A percentile compares a stretch with the other conserved stretches of the same genome.
Conservation (phyloP, 2,113 vertebrate genomes). For the Aptenodytes patagonicus region DNA sequence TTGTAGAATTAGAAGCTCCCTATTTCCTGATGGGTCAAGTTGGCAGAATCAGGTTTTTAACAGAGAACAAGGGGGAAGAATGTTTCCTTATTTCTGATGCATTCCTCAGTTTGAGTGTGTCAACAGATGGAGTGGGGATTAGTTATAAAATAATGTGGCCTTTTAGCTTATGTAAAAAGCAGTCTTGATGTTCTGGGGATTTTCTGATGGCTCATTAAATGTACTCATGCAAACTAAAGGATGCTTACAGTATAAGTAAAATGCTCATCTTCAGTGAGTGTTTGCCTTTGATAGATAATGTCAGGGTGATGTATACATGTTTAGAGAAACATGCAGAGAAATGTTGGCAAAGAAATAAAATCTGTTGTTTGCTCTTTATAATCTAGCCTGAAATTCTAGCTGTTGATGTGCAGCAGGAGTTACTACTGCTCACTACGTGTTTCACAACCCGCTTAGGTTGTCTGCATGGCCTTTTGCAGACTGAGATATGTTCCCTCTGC, state of each 20-base stretch:
- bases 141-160: constrained; percentile 12
- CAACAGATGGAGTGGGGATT: constrained; percentile 51
- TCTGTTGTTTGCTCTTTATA: background rate
- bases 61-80: background rate
- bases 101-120: background rate
- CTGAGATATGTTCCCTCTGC: background rate
- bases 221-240: background rate
- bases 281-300: background rate
- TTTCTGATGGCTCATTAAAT: constrained; percentile 39
- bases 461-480: constrained; percentile 5
- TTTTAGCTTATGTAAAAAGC: constrained; percentile 33
- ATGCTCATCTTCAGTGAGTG: background rate
- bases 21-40: background rate
- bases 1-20: background rate
- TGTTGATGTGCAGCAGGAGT: background rate
- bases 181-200: background rate
- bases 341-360: background rate
- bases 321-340: background rate
- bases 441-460: background rate
- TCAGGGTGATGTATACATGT: background rate
- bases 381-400: background rate
- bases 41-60: background rate
- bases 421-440: background rate
- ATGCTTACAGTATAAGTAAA: background rate
- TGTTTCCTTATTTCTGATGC: background rate